These are phyloP conservation scores for Conistra vaccinii DNA, from an alignment of 2,888 invertebrate genomes.

Conservation along the genomic window DNA sequence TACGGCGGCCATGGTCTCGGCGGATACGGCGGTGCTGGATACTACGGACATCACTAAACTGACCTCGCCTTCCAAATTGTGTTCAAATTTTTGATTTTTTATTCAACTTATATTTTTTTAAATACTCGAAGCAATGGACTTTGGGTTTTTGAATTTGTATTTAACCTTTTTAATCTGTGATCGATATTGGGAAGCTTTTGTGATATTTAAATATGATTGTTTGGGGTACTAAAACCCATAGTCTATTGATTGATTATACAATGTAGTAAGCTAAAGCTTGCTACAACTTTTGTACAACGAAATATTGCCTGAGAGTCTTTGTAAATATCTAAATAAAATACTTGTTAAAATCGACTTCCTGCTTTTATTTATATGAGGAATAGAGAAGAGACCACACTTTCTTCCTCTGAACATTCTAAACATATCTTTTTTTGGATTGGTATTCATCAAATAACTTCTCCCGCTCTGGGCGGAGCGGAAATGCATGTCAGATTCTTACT, in stretches of 20 bases:
- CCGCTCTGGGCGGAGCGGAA: too few species aligned
- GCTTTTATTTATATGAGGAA: background rate
- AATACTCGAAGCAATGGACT: conserved; percentile 67
- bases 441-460: too few species aligned
- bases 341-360: conserved; percentile 28
- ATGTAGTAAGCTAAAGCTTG: conserved; percentile 22
- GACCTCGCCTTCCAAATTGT: conserved; percentile 41
- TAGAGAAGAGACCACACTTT: background rate
- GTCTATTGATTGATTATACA: conserved; percentile 35
- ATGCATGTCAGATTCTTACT: too few species aligned
- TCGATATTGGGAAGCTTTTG: conserved; percentile 38
- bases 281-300: conserved; percentile 70
- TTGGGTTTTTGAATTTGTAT: conserved; percentile 44
- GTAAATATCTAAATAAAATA: conserved; percentile 79
- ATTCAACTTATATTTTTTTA: conserved; percentile 35
- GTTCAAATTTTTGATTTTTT: conserved; percentile 49
- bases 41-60: conserved; percentile 78
- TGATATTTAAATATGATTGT: conserved; percentile 46
- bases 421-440: too few species aligned
- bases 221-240: conserved; percentile 15
- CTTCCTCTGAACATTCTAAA: background rate
- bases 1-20: conserved; percentile 73
- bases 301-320: conserved; percentile 73
- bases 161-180: conserved; percentile 58
- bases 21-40: conserved; percentile 64